Evolutionary conservation across 2,888 invertebrate species (phyloP).

Genomic region (Polylopha cassiicola): DNA sequence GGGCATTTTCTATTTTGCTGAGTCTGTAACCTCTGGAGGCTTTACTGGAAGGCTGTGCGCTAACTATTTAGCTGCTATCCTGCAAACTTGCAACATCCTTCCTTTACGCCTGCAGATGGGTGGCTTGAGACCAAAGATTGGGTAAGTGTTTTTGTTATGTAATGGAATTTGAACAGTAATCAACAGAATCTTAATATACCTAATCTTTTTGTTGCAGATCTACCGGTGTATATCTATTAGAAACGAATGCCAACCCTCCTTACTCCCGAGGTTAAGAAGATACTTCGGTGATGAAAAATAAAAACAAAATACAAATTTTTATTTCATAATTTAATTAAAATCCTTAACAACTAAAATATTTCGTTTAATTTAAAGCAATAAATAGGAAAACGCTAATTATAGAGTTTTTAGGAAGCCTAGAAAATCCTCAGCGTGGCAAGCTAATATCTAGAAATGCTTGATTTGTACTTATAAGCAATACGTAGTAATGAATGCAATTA

Average conservation of each 20-base stretch:
- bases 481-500: slow-evolving; percentile 20
- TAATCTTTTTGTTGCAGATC: slow-evolving; percentile 39
- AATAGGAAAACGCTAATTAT: slow-evolving; percentile 48
- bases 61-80: slow-evolving; percentile 46
- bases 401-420: slow-evolving; percentile 20
- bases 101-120: slow-evolving; percentile 50
- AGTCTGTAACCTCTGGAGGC: slow-evolving; percentile 44
- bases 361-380: slow-evolving; percentile 51
- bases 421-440: slow-evolving; percentile 36
- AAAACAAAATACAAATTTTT: slow-evolving; percentile 32
- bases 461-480: slow-evolving; percentile 57
- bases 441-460: slow-evolving; percentile 48
- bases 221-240: slow-evolving; percentile 44
- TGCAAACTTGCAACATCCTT: slow-evolving; percentile 37
- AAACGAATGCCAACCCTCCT: slow-evolving; percentile 49
- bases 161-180: not conserved
- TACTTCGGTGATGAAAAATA: slow-evolving; percentile 26
- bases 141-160: slow-evolving; percentile 33
- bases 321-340: slow-evolving; percentile 30
- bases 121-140: slow-evolving; percentile 48
- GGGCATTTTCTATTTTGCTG: slow-evolving; percentile 50
- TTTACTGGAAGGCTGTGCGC: slow-evolving; percentile 51
- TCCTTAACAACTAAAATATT: slow-evolving; percentile 22
- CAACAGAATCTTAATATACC: slow-evolving; percentile 6
- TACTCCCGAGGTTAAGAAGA: slow-evolving; percentile 41